Base-by-base conservation (phyloP, 2,797 vertebrate genomes). In the Manis javanica region DNA sequence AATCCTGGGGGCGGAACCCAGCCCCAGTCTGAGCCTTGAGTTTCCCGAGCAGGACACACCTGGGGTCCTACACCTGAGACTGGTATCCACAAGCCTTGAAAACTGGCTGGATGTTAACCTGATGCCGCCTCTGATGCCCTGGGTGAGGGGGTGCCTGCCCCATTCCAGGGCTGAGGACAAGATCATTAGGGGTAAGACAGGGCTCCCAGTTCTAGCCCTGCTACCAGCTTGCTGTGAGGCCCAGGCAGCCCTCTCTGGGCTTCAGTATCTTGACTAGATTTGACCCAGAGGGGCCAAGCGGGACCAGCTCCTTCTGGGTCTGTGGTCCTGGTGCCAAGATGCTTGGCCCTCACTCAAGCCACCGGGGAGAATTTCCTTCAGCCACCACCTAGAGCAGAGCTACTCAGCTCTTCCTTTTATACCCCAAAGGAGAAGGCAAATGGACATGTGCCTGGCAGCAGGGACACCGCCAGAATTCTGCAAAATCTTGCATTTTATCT, bases 121-220 rank as follows among this genome's bases (percentile, higher is more conserved):
- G 87, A 81, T 90, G 79, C 97, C 90, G 79, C 95, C 64, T 97
- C 95, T 11, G 84, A 97, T 13, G 90, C 72, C 12, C 53, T 97
- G 37, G 96, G 96, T 97, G 29, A 97, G 93, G 11, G 7, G 7
- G 5, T 11, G 37, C 61, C 75, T 9, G 5, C 37, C 42, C 81
- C 34, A 1, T 51, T 39, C n/a, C 83, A 18, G 87, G 21, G 55
- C 5, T 49, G 1, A 3, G 37, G 37, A 24, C 3, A 11, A 21
- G 39, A 37, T 24, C 11, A 3, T 15, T 26, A 53, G n/a, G 39
- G 77, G 51, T 42, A 21, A 68, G 31, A 64, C n/a, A 21, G 74
- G 31, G 14, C 21, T 31, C 53, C 68, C 24, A 12, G 19, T 49
- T 86, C 24, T 16, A 12, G 34, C 18, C 34, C 74, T 61, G 49